Conservation (phyloP, 2,113 vertebrate genomes). For the Campylomormyrus numenius region DNA sequence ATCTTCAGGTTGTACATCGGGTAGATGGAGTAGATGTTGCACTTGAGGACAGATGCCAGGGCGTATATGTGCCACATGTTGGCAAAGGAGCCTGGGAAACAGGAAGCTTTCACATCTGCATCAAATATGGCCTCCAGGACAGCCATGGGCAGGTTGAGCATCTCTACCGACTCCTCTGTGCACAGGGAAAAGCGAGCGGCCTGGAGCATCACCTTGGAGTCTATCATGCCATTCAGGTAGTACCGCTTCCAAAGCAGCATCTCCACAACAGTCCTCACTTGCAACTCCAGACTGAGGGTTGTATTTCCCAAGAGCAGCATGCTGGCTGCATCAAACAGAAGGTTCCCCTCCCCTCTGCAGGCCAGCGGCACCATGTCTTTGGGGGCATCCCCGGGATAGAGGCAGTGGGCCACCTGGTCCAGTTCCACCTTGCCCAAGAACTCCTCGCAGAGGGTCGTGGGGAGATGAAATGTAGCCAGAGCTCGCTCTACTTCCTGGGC, state of each 20-base stretch:
- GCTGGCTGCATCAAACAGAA: conserved; percentile 83
- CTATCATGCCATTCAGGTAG: conserved; percentile 89
- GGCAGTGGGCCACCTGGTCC: conserved; percentile 68
- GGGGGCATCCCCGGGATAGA: conserved; percentile 84
- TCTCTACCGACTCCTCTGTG: conserved; percentile 80
- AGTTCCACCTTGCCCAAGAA: conserved; percentile 70
- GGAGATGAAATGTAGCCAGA: conserved; percentile 69
- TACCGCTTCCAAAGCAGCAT: conserved; percentile 88
- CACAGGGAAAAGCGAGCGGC: conserved; percentile 87
- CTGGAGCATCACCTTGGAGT: conserved; percentile 96
- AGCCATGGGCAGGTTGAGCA: conserved; percentile 74
- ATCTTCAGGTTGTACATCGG: conserved; percentile 94
- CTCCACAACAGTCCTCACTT: conserved; percentile 86
- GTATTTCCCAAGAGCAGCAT: conserved; percentile 75
- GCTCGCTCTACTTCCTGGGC: conserved; percentile 69
- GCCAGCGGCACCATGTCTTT: conserved; percentile 73
- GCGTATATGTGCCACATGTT: conserved; percentile 97
- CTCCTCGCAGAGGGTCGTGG: conserved; percentile 55
- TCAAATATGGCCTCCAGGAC: conserved; percentile 92
- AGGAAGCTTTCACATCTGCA: conserved; percentile 86
- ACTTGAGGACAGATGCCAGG: conserved; percentile 76
- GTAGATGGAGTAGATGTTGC: conserved; percentile 90
- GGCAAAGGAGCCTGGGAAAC: conserved; percentile 82
- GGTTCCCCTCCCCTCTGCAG: conserved; percentile 81
- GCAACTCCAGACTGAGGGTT: conserved; percentile 81